Evolutionary conservation across 2,888 invertebrate species (phyloP).

Genomic region (Heliconius sara): DNA sequence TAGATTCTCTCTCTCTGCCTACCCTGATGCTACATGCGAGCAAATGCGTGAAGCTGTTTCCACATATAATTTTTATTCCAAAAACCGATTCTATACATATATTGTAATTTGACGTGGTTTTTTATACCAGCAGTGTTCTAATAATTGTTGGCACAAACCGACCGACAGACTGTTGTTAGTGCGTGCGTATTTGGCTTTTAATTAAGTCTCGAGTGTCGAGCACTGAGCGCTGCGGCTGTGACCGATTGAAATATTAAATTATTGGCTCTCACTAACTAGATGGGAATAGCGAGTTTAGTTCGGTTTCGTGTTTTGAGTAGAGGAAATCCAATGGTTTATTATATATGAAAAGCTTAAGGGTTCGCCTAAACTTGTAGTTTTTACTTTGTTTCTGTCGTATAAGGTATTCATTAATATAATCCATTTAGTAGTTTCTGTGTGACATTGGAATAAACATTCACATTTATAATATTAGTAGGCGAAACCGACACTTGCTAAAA

Average conservation of each 20-base stretch:
- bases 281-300: constrained; percentile 13
- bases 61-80: background rate
- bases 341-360: background rate
- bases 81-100: background rate
- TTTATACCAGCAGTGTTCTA: background rate
- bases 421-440: too few species aligned
- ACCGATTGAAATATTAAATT: constrained; percentile 26
- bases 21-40: too few species aligned
- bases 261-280: constrained; percentile 23
- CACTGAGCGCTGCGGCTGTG: constrained; percentile 9
- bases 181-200: constrained; percentile 31
- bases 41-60: background rate
- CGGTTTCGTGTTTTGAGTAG: background rate
- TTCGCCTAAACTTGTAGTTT: too few species aligned
- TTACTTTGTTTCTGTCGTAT: too few species aligned
- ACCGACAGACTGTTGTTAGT: constrained; percentile 19
- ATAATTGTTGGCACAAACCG: constrained; percentile 23
- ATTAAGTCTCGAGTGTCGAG: constrained; percentile 28
- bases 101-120: constrained; percentile 7
- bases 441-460: too few species aligned
- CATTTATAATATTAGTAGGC: too few species aligned
- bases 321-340: background rate
- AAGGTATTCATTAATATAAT: too few species aligned
- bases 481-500: too few species aligned
- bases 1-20: too few species aligned